These are phyloP conservation scores for Phataginus tricuspis DNA, from an alignment of 2,797 vertebrate genomes.

Conservation along the genomic window DNA sequence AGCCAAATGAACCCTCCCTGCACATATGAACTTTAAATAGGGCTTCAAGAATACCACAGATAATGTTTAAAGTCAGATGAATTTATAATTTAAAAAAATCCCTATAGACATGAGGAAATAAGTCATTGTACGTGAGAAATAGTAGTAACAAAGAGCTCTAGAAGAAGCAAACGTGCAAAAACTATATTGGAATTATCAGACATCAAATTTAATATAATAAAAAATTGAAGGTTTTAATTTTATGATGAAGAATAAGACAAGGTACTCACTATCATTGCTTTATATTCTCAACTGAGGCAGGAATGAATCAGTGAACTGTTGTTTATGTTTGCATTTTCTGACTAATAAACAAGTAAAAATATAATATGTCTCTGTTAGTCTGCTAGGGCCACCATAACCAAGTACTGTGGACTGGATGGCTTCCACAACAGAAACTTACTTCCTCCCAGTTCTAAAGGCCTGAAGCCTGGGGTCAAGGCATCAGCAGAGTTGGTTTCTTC, in stretches of 20 bases:
- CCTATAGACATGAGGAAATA: neutral
- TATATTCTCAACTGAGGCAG: neutral
- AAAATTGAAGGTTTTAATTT: neutral
- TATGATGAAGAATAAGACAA: neutral
- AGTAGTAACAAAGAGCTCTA: neutral
- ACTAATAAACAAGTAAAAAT: neutral
- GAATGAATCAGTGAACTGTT: neutral
- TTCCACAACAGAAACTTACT: neutral
- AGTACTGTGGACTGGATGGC: neutral
- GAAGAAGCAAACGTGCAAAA: neutral
- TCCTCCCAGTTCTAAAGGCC: neutral
- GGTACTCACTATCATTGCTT: neutral
- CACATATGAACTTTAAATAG: neutral
- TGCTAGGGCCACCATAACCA: neutral
- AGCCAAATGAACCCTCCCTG: neutral
- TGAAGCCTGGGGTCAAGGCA: neutral
- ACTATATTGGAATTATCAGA: neutral
- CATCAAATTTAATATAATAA: neutral
- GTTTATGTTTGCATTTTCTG: neutral
- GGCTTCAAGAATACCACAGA: neutral
- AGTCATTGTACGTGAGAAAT: neutral
- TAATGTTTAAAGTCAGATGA: neutral
- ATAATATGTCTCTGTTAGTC: neutral
- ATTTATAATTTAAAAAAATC: neutral
- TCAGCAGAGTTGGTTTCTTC: neutral